Evolutionary conservation across 2,113 vertebrate genomes (phyloP), one percentile per base, ranked within the genome.

Genomic region (Suricata suricatta): DNA sequence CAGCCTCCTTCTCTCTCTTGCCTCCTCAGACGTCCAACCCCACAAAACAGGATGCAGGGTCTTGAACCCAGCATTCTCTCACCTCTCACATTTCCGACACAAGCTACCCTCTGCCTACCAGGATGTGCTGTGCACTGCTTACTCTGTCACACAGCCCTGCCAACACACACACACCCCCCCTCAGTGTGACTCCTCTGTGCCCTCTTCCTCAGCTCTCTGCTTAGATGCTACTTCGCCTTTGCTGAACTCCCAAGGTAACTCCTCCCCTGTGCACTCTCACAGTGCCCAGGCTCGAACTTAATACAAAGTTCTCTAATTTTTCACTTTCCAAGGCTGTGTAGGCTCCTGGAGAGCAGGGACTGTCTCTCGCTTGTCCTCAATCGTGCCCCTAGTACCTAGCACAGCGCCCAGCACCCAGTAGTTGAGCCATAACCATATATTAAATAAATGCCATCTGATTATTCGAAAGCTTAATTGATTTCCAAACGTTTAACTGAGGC

Each of bases 21-120:
- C 69, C 64, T 80, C 47, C 47, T 89, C 54, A 63, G 54, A 82
- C 69, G 35, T 44, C 11, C 77, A 29, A 15, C 3, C n/a, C 21
- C 2, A 25, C 11, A 21, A 35, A 68, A 17, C 0, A 0, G 68
- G 52, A 50, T 4, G 35, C 68, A 38, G 31, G 1, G 5, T 71
- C 47, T 29, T 15, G 50, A 66, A 50, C 29, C 27, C 72, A 89
- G 3, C 8, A 54, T 10, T 77, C 31, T 90, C 35, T 95, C 44
- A 38, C n/a, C 29, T 71, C 93, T 83, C 47, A 14, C 47, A 14
- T 27, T 68, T 80, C 35, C 29, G 9, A 69, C 29, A 27, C 13
- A 23, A 87, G 47, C n/a, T 44, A 15, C 31, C 14, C 29, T 93
- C n/a, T 71, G 44, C 52, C 69, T 38, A 69, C 1, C 0, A 16